These are phyloP conservation scores for Atrina japonica DNA, from an alignment of 2,888 invertebrate genomes.

Conservation along the genomic window DNA sequence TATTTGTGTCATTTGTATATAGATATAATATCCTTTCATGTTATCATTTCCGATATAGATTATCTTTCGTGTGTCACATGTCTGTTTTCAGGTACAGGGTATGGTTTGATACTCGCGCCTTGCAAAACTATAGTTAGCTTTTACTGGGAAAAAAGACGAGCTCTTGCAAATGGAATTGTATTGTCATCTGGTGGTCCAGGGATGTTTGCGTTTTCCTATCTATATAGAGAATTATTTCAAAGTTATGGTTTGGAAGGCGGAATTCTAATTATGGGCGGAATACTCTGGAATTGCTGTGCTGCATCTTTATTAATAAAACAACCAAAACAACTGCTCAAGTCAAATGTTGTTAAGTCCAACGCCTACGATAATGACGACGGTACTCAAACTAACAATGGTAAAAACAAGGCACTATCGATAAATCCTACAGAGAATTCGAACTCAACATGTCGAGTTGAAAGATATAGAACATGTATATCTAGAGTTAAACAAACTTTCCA, in stretches of 20 bases:
- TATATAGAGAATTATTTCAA: constrained; percentile 50
- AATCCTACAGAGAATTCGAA: no score
- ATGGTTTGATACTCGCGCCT: constrained; percentile 58
- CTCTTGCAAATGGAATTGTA: constrained; percentile 65
- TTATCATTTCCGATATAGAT: no score
- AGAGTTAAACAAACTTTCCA: background rate
- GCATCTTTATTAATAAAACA: constrained; percentile 47
- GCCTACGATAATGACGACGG: no score
- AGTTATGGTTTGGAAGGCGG: constrained; percentile 42
- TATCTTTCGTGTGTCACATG: no score
- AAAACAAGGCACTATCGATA: no score
- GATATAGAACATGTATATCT: no score
- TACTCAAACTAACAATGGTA: no score
- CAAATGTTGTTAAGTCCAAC: no score
- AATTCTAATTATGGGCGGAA: constrained; percentile 44
- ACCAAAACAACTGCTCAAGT: constrained; percentile 38
- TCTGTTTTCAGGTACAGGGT: constrained; percentile 60
- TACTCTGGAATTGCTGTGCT: constrained; percentile 47
- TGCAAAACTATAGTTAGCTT: constrained; percentile 61
- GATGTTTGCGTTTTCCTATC: constrained; percentile 53
- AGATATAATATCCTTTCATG: no score
- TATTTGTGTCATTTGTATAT: no score
- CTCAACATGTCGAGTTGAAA: no score
- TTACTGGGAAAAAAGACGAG: constrained; percentile 61
- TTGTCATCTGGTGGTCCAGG: constrained; percentile 66